Conservation (phyloP, 2,797 vertebrate genomes). For the Lepus oiostolus region DNA sequence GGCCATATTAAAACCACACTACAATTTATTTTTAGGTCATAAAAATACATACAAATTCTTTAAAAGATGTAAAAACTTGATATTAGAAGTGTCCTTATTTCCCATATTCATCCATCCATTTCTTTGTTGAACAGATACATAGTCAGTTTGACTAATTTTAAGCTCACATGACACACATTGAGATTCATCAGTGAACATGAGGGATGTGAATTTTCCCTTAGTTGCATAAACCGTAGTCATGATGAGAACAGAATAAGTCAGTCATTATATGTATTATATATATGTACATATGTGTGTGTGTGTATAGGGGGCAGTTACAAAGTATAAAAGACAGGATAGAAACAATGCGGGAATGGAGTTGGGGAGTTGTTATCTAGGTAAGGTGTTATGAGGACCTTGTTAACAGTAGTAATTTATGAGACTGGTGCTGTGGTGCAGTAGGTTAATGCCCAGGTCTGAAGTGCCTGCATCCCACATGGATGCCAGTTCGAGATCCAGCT, state of each 20-base stretch:
- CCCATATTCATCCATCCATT: background rate
- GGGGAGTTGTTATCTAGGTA: background rate
- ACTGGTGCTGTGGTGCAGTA: too few species aligned
- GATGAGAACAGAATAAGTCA: background rate
- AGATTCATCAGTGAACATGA: background rate
- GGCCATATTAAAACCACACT: background rate
- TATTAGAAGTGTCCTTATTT: background rate
- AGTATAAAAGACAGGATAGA: background rate
- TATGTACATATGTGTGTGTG: too few species aligned
- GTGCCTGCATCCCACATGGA: too few species aligned
- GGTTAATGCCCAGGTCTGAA: too few species aligned
- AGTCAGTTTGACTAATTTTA: background rate
- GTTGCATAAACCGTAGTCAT: background rate
- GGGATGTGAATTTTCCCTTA: background rate
- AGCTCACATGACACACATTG: background rate
- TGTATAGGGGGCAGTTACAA: too few species aligned
- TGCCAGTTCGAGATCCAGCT: too few species aligned
- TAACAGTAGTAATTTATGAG: too few species aligned
- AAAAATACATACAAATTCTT: background rate
- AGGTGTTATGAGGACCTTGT: background rate
- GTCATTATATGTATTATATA: background rate
- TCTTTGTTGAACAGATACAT: background rate
- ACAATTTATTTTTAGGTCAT: conserved; percentile 4
- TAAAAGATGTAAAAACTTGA: background rate
- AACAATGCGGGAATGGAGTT: background rate